These are phyloP conservation scores for Chloebia gouldiae DNA, from an alignment of 2,113 vertebrate genomes.

Conservation along the genomic window DNA sequence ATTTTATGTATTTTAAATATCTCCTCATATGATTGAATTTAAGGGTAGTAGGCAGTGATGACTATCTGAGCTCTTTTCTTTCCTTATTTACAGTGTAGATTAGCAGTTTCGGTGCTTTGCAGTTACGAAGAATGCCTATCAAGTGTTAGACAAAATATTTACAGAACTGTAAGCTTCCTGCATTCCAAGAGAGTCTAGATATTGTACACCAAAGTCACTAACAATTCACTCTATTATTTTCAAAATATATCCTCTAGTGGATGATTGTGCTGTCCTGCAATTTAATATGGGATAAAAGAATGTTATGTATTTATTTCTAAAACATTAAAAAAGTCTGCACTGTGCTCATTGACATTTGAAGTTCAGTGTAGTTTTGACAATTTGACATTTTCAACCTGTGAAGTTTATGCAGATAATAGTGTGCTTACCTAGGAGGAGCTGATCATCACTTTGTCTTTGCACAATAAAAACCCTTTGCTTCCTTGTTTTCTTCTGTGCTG, in stretches of 20 bases:
- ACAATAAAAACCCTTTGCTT: neutral
- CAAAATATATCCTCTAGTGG: neutral
- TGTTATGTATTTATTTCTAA: neutral
- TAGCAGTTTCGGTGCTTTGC: conserved; percentile 1
- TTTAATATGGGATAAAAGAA: neutral
- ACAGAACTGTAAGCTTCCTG: neutral
- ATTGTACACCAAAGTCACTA: neutral
- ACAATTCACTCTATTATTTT: neutral
- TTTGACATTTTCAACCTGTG: neutral
- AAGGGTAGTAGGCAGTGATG: neutral
- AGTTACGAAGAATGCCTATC: neutral
- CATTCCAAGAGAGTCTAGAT: neutral
- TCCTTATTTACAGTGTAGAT: neutral
- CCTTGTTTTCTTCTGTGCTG: neutral
- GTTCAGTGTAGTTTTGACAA: neutral
- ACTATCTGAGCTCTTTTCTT: neutral
- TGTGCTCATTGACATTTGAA: neutral
- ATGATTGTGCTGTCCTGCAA: neutral
- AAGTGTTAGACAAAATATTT: neutral
- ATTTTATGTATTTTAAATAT: neutral
- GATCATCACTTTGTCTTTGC: neutral
- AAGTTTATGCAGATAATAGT: neutral
- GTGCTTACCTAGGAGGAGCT: neutral
- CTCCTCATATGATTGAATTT: neutral
- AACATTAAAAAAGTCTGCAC: neutral